phyloP scores from a whole-genome alignment of 2,888 invertebrate genomes.

The Thera obeliscata region DNA sequence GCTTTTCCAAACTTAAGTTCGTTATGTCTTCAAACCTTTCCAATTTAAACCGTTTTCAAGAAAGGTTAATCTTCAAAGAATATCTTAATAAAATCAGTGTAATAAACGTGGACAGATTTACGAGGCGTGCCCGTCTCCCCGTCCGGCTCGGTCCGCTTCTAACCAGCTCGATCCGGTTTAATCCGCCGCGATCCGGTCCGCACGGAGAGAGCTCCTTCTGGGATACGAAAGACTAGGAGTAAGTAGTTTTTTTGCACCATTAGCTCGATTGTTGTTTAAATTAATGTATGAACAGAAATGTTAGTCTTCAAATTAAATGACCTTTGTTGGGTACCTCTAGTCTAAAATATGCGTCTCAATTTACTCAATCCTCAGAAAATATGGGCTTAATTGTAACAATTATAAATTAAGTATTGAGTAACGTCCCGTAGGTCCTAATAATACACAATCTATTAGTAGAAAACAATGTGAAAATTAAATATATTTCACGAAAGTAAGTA shows the following conservation, averaged over 20 bases:
- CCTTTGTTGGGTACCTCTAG: too few relatives aligned
- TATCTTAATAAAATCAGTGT: slow-evolving; percentile 53
- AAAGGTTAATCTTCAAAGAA: slow-evolving; percentile 29
- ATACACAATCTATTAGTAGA: too few relatives aligned
- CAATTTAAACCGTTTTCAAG: slow-evolving; percentile 13
- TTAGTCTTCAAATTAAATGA: too few relatives aligned
- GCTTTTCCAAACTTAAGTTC: slow-evolving; percentile 2
- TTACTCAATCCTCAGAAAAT: too few relatives aligned
- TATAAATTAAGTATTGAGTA: too few relatives aligned
- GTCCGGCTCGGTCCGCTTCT: slow-evolving; percentile 51
- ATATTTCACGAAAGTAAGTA: too few relatives aligned
- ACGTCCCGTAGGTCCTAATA: too few relatives aligned
- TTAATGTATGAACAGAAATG: not conserved
- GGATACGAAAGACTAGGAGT: slow-evolving; percentile 14
- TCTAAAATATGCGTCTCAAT: too few relatives aligned
- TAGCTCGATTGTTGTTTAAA: not conserved
- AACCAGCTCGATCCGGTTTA: slow-evolving; percentile 50
- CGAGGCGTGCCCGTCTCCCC: slow-evolving; percentile 52
- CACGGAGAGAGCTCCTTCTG: slow-evolving; percentile 20
- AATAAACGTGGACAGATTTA: slow-evolving; percentile 64
- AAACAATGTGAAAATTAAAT: too few relatives aligned
- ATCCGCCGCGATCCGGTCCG: slow-evolving; percentile 41
- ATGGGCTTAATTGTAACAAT: too few relatives aligned
- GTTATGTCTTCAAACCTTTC: slow-evolving; percentile 1
- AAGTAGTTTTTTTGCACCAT: slow-evolving; percentile 6